These are phyloP conservation scores for Scaptomyza graminum DNA, from an alignment of 1,140 invertebrate species.

Conservation along the genomic window DNA sequence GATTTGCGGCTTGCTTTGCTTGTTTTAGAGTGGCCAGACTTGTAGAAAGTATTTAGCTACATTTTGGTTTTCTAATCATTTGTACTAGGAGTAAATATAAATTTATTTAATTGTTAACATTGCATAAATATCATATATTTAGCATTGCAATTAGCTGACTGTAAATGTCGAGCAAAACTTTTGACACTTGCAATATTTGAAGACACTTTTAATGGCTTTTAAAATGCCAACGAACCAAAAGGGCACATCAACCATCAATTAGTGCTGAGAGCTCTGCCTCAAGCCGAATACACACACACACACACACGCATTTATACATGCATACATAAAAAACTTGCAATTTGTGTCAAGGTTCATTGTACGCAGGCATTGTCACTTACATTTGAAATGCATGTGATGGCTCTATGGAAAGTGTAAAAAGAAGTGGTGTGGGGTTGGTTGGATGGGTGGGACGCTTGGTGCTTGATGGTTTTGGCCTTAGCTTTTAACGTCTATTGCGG, in stretches of 20 bases:
- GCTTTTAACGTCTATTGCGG: slow-evolving; percentile 30
- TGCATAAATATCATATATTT: slow-evolving; percentile 5
- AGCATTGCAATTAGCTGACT: slow-evolving; percentile 1
- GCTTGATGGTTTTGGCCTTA: slow-evolving; percentile 20
- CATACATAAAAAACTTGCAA: slow-evolving; percentile 22
- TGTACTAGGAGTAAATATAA: slow-evolving; percentile 12
- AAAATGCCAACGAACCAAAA: slow-evolving; percentile 24
- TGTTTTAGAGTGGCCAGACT: slow-evolving; percentile 65
- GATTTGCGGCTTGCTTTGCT: slow-evolving; percentile 65
- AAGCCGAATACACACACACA: slow-evolving; percentile 10
- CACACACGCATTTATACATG: neutral
- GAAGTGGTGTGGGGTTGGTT: neutral
- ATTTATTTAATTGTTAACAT: slow-evolving; percentile 23
- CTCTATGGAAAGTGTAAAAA: neutral
- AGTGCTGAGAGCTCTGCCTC: slow-evolving; percentile 39
- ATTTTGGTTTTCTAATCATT: slow-evolving; percentile 39
- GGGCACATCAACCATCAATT: slow-evolving; percentile 59
- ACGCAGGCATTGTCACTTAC: slow-evolving; percentile 46
- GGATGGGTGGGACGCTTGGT: neutral
- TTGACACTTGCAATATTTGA: slow-evolving; percentile 30
- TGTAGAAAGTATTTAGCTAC: slow-evolving; percentile 43
- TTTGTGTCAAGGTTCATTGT: slow-evolving; percentile 72
- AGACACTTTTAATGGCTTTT: slow-evolving; percentile 27
- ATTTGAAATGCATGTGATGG: slow-evolving; percentile 53
- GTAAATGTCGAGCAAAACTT: neutral